A percentile compares a stretch with the other conserved stretches of the same genome.
These are phyloP conservation scores for Pharmacophagus antenor DNA, from an alignment of 2,888 invertebrate genomes.

Conservation along the genomic window DNA sequence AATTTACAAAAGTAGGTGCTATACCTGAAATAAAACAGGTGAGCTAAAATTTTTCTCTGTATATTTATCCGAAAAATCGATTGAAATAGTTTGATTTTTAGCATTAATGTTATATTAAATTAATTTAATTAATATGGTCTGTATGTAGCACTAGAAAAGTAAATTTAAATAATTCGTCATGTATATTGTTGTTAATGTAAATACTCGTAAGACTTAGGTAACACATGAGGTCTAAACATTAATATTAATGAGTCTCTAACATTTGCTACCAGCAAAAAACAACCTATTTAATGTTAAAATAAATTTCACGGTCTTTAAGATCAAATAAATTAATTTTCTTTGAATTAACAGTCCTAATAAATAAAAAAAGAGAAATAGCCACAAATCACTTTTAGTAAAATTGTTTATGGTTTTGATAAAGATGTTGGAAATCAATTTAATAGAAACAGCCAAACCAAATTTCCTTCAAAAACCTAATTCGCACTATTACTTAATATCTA, in stretches of 20 bases:
- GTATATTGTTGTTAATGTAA: slow-evolving; percentile 27
- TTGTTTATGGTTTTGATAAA: too few species aligned
- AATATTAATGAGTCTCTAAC: not conserved
- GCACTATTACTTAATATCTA: too few species aligned
- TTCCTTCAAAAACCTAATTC: too few species aligned
- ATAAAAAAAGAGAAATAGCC: too few species aligned
- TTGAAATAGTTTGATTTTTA: slow-evolving; percentile 31
- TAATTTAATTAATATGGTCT: slow-evolving; percentile 20
- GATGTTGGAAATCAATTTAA: too few species aligned
- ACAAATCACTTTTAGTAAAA: too few species aligned
- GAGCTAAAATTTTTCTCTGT: not conserved
- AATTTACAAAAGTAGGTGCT: not conserved
- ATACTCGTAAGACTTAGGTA: slow-evolving; percentile 22
- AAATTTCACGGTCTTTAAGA: not conserved
- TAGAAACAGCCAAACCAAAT: too few species aligned
- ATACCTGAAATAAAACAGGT: not conserved
- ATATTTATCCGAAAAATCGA: slow-evolving; percentile 5
- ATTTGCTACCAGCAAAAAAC: not conserved
- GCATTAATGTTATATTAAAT: slow-evolving; percentile 26
- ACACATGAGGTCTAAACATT: slow-evolving; percentile 13
- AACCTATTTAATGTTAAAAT: not conserved
- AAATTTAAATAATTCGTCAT: slow-evolving; percentile 15
- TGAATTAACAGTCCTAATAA: too few species aligned
- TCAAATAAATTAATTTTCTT: too few species aligned
- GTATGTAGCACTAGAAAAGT: slow-evolving; percentile 21